Base-by-base conservation (phyloP, 1,140 invertebrate species). In the Mycetomoellerius zeteki region DNA sequence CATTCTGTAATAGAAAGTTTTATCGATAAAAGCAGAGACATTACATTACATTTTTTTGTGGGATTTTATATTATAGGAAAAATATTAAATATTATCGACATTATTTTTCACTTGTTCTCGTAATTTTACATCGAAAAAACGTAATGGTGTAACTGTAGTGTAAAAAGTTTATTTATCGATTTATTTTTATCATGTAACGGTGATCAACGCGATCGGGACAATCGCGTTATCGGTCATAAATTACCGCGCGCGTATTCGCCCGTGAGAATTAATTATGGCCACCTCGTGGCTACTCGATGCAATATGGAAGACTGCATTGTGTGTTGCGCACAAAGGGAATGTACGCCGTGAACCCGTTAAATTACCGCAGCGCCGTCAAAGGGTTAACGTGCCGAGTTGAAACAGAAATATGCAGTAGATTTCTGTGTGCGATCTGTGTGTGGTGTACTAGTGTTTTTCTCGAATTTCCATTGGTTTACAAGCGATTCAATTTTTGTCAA, bases 201-300 rank as follows among this genome's bases (percentile, higher is more conserved):
- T 10, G 84, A 67, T 65, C 86, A n/a, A 47, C 16, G 62, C 88
- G 62, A 64, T 89, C 43, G 71, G 27, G 37, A 54, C 43, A 80
- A 67, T 67, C 67, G 37, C 37, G 69, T 71, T 84, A 84, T 84
- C 37, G 87, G 87, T 88, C 86, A 85, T 56, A 64, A 85, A 91
- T 88, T 89, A 86, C 88, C 80, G 89, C 75, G 14, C 56, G 50
- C 52, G 60, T 84, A 84, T 60, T 84, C 37, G 67, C 24, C n/a
- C 37, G 37, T 60, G 69, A 84, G 80, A 84, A 84, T 84, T 84
- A 84, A 84, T 84, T 84, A 73, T 84, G 69, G 54, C 27, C 54
- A 84, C 37, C 54, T 84, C 80, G 37, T 84, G 80, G 67, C 54
- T 60, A 84, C 54, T 73, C 80, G 69, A 73, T 50, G 37, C 54